Evolutionary conservation across 2,113 vertebrate species (phyloP), one percentile per base, ranked within the genome.

Genomic region (Barnardius zonarius): DNA sequence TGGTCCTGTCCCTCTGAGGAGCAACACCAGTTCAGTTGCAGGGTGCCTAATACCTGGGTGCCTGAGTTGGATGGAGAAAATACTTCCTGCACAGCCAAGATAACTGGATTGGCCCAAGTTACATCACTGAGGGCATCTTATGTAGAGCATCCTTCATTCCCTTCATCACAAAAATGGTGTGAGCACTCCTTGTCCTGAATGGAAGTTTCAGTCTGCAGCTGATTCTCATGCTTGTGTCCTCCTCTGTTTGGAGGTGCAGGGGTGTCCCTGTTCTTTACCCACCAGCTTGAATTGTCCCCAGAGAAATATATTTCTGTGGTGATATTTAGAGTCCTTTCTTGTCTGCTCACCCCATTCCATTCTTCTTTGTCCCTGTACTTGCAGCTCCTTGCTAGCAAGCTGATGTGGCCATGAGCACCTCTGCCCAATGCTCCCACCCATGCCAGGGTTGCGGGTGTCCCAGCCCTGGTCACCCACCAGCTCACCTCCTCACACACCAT

Each of bases 1-100:
- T 0, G 0, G 35, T 39, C 41, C 72, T 67, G 74, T 73, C 25
- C 49, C 43, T 46, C 64, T 0, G 0, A 86, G 57, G 31, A 82
- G 41, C 62, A 74, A 39, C 62, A 64, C 33, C 39, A 49, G 33
- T 23, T 35, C 35, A 33, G 8, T 35, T 59, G 33, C 35, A 84
- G 39, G 35, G 37, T 86, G 55, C 13, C 57, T 80, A 1, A 0
- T 37, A 66, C 19, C n/a, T 1, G 1, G 11, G 13, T 79, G 74
- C 48, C 62, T 62, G 41, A 70, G 61, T 49, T 83, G 59, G 43
- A 59, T 37, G 41, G 25, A 59, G 7, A 3, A 67, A 70, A 70
- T 64, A 23, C 37, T 49, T 88, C 44, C 28, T 46, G n/a, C 0
- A 0, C 6, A 20, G 49, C 41, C 79, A 90, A 70, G 90, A 88